phyloP scores from a whole-genome alignment of 1,140 invertebrate species.

The Drosophila rhopaloa region DNA sequence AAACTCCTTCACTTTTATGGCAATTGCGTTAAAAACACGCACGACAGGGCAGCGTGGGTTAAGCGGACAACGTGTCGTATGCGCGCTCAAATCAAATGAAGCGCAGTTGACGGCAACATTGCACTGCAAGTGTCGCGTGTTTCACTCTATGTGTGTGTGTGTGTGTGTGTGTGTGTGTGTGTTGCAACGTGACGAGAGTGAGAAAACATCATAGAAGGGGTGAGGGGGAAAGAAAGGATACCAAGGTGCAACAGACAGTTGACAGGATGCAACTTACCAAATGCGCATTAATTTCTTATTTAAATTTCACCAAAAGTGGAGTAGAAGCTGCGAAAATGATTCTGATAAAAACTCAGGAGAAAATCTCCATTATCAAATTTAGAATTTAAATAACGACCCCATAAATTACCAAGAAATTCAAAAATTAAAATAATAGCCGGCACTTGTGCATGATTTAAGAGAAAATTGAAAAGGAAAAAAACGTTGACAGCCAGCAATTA shows the following conservation, averaged over 20 bases:
- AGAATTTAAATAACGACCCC: not conserved
- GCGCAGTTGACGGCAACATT: slow-evolving; percentile 31
- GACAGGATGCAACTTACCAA: slow-evolving; percentile 11
- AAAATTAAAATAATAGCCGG: slow-evolving; percentile 16
- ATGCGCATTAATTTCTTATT: slow-evolving; percentile 45
- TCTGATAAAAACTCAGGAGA: not conserved
- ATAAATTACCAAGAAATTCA: slow-evolving; percentile 1
- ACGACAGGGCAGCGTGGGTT: slow-evolving; percentile 9
- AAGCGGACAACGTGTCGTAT: slow-evolving; percentile 58
- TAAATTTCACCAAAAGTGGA: slow-evolving; percentile 11
- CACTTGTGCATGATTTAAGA: slow-evolving; percentile 12
- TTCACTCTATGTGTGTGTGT: not conserved
- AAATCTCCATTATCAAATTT: not conserved
- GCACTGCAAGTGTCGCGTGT: slow-evolving; percentile 31
- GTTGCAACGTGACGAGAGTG: slow-evolving; percentile 44
- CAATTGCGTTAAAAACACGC: slow-evolving; percentile 51
- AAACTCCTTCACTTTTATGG: slow-evolving; percentile 47
- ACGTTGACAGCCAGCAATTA: slow-evolving; percentile 22
- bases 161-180: slow-evolving; percentile 30
- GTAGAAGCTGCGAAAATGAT: not conserved
- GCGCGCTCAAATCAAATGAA: slow-evolving; percentile 56
- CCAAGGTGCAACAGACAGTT: slow-evolving; percentile 17
- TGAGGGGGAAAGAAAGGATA: not conserved
- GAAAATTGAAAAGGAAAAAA: slow-evolving; percentile 14
- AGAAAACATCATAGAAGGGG: not conserved